Base-by-base conservation (phyloP, 2,113 vertebrate genomes). In the Elephas maximus region DNA sequence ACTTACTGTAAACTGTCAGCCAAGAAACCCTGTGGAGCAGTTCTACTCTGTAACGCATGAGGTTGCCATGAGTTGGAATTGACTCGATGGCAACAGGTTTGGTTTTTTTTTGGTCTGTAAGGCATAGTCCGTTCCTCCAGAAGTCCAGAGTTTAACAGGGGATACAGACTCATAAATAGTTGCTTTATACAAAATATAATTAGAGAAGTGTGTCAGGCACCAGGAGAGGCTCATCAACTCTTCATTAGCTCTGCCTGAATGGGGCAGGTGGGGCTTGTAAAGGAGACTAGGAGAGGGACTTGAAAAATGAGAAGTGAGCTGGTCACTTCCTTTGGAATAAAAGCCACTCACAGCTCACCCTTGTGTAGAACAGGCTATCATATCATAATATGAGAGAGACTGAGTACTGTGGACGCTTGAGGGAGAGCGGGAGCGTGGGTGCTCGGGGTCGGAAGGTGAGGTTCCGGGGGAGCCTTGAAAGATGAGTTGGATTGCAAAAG, bases 261-360 rank as follows among this genome's bases (percentile, higher is more conserved):
- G 63, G 76, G 78, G 79, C 57, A 90, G 51, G 23, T 11, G 62
- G 80, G 78, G 10, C 80, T 91, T 82, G 60, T 45, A 62, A 84
- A 91, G 77, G 95, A 78, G 28, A 89, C 71, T 51, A 74, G 45
- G 67, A 91, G 51, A 86, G 14, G 12, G 44, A 77, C 65, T 86
- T 57, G 30, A 41, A 88, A 62, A 88, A 20, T 65, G 41, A 90
- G 63, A 41, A 62, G 30, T 28, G 30, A 23, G 41, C 62, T 81
- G 48, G 5, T 79, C 17, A 21, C 53, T 94, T 51, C 51, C 41
- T 86, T n/a, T 91, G 80, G 76, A 44, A 26, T 33, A 44, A 92
- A 88, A 81, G 82, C 84, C 69, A 57, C 79, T 41, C 18, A 48
- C 2, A 60, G 20, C 41, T 73, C 67, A 41, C 14, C 30, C 37